Evolutionary conservation across 2,113 vertebrate species (phyloP).

Genomic region (Caranx ignobilis): DNA sequence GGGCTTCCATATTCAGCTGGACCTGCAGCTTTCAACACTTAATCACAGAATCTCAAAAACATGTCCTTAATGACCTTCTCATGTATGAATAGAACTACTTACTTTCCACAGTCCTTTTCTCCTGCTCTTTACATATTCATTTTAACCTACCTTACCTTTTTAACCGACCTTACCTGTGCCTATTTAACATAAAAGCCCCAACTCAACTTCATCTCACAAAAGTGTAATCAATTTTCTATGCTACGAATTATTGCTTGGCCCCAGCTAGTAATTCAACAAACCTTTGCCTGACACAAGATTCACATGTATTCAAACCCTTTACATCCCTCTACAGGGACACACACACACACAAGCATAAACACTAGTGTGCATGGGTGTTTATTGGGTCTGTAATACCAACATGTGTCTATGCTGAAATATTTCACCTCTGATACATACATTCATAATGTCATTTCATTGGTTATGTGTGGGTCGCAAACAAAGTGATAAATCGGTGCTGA

Average conservation of each 20-base stretch:
- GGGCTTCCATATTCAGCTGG: not conserved
- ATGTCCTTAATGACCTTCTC: constrained; percentile 1
- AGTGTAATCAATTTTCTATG: not conserved
- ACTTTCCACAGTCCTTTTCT: not conserved
- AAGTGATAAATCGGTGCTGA: constrained; percentile 1
- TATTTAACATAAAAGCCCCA: constrained; percentile 1
- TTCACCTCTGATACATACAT: not conserved
- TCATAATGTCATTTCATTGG: constrained; percentile 14
- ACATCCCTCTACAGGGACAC: not conserved
- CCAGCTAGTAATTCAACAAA: not conserved
- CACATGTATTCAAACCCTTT: not conserved
- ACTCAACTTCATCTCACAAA: not conserved
- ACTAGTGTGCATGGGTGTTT: not conserved
- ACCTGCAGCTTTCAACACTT: not conserved
- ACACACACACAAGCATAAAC: not conserved
- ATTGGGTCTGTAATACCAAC: not conserved
- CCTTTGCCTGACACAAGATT: not conserved
- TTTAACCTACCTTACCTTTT: constrained; percentile 4
- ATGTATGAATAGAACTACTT: not conserved
- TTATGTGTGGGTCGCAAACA: not conserved
- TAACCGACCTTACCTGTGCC: not conserved
- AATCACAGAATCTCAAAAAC: not conserved
- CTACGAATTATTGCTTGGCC: not conserved
- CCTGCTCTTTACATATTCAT: not conserved
- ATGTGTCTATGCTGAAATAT: not conserved